Base-by-base conservation (phyloP, 2,797 vertebrate genomes). In the Steatocranus sp. region DNA sequence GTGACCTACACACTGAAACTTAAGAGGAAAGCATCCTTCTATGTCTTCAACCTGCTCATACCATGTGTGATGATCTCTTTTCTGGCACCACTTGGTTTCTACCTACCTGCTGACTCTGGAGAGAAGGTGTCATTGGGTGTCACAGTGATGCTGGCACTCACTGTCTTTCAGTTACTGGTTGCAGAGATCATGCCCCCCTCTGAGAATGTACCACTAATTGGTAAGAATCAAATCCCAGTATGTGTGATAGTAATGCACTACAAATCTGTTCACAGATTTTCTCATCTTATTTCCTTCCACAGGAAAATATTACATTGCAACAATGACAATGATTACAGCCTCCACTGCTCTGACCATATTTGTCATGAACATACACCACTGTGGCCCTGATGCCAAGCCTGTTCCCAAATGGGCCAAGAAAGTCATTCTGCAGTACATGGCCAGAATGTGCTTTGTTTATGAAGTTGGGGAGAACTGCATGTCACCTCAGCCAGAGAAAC, bases 241-340 rank as follows among this genome's bases (percentile, higher is more conserved):
- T 38, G 7, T 53, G 15, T 48, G 2, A 54, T 38, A 4, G 46
- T 18, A 36, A 11, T 30, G 32, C 12, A 2, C 30, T 32, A 30
- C 1, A 79, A 51, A 32, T 78, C 17, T 54, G 3, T 50, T 9
- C 32, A 18, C 27, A 86, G 30, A 89, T 49, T 66, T 75, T 6
- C 5, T 68, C 48, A 2, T 86, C 14, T 46, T 30, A 27, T 86
- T 30, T 49, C 23, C 10, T 18, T 80, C 83, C 27, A 51, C 88
- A 99, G 98, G 98, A 54, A 99, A 99, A 83, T 99, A 99, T 91
- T 99, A 98, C 92, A 98, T 99, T 14, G 97, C 98, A 74, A 99
- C 98, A 3, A 99, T 99, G 98, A 97, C 97, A 41, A 97, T 99
- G 97, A 97, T 98, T 89, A 97, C 98, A 0, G 96, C 97, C 81